These are phyloP conservation scores for Sparus aurata DNA, from an alignment of 2,797 vertebrate genomes.

Conservation along the genomic window DNA sequence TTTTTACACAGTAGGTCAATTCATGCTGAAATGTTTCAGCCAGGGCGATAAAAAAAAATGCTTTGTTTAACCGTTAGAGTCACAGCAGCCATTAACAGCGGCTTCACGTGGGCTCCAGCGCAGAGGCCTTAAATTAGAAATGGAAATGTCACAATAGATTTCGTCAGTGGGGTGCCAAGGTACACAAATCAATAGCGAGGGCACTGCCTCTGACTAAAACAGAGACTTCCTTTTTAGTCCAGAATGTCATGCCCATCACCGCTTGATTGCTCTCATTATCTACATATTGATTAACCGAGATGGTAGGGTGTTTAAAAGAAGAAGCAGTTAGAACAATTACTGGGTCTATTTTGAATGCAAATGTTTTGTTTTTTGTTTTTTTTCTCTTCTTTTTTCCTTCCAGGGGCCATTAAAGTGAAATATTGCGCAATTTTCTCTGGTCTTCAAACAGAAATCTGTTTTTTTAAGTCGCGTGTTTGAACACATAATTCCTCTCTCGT, in stretches of 20 bases:
- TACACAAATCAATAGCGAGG: slow-evolving; percentile 86
- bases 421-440: slow-evolving; percentile 42
- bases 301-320: slow-evolving; percentile 75
- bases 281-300: slow-evolving; percentile 83
- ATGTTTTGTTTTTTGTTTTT: slow-evolving; percentile 40
- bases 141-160: slow-evolving; percentile 88
- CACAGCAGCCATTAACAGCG: slow-evolving; percentile 40
- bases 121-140: slow-evolving; percentile 72
- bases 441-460: slow-evolving; percentile 29
- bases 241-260: slow-evolving; percentile 82
- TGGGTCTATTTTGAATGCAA: slow-evolving; percentile 74
- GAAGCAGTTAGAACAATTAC: slow-evolving; percentile 81
- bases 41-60: neutral
- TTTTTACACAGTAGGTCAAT: neutral
- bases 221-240: slow-evolving; percentile 79
- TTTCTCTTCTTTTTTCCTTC: slow-evolving; percentile 5
- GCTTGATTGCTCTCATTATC: slow-evolving; percentile 86
- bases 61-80: neutral
- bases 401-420: slow-evolving; percentile 41
- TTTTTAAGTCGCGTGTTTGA: neutral
- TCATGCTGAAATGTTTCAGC: neutral
- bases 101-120: slow-evolving; percentile 53
- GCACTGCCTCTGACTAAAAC: slow-evolving; percentile 72
- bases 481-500: neutral
- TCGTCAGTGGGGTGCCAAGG: slow-evolving; percentile 80